Evolutionary conservation across 2,888 invertebrate species (phyloP).

Genomic region (Coelopa pilipes): DNA sequence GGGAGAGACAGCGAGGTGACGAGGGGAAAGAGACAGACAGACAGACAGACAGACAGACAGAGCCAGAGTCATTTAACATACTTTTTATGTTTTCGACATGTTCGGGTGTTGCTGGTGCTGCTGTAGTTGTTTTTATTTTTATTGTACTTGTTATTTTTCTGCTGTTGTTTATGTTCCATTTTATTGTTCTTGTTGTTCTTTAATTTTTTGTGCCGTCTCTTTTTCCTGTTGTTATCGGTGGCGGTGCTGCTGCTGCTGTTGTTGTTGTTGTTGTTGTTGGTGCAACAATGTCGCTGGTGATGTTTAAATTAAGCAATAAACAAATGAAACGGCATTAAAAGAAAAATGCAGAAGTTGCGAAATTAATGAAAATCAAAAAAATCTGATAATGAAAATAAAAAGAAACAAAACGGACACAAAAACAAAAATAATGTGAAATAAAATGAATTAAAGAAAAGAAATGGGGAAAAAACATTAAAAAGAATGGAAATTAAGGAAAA

Average conservation of each 20-base stretch:
- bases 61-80: slow-evolving; percentile 13
- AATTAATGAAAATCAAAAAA: slow-evolving; percentile 26
- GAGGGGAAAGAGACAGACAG: no score
- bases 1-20: no score
- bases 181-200: slow-evolving; percentile 13
- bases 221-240: slow-evolving; percentile 5
- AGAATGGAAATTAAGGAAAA: no score
- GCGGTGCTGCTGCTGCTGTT: background rate
- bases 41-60: no score
- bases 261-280: slow-evolving; percentile 16
- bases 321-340: slow-evolving; percentile 23
- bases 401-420: background rate
- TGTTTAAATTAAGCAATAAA: slow-evolving; percentile 32
- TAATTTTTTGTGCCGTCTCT: slow-evolving; percentile 11
- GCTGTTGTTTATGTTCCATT: background rate
- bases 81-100: background rate
- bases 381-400: slow-evolving; percentile 12
- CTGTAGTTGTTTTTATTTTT: background rate
- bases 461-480: no score
- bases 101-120: no score
- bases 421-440: background rate
- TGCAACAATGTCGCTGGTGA: slow-evolving; percentile 13
- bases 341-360: slow-evolving; percentile 10
- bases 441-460: background rate
- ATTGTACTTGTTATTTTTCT: background rate